Evolutionary conservation across 2,113 vertebrate genomes (phyloP), one percentile per base, ranked within the genome.

Genomic region (Ceratotherium simum): DNA sequence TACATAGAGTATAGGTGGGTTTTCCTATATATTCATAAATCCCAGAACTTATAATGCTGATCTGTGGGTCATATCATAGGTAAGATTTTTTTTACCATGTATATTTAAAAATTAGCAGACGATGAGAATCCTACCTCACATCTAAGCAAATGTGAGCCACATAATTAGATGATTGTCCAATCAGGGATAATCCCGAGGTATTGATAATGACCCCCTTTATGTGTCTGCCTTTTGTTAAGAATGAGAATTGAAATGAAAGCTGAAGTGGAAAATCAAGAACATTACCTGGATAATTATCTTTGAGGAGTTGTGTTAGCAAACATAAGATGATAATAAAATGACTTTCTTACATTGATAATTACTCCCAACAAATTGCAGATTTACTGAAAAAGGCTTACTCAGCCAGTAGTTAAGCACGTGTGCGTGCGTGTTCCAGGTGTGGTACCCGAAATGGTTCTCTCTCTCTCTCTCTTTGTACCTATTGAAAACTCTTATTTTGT

Each of bases 61-160:
- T 69, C 25, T 64, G 20, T 95, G 83, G 36, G 1, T 48, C 5
- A 27, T 72, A 18, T 76, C n/a, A 31, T 56, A 87, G 88, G 33
- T 65, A 78, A 85, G 36, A 29, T 64, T 39, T 39, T 60, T 80
- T 94, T 78, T 86, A n/a, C 25, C 48, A 31, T 4, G 1, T 69
- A 5, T 82, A 80, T 67, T 94, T 95, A 79, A 97, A 97, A 90
- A 20, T 42, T 70, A 90, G 56, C 48, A 84, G 73, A 94, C 51
- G 65, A 94, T 98, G 92, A 86, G 60, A 96, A n/a, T 92, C 14
- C 87, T 93, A 80, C 33, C 48, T 96, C n/a, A 79, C 20, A 69
- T 81, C 13, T 25, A 89, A 60, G n/a, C 36, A 92, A 95, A 86
- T 69, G 8, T 79, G n/a, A 92, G 56, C 48, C 62, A 31, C 29